phyloP scores from a whole-genome alignment of 2,888 invertebrate species.

The Corythucha ciliata region DNA sequence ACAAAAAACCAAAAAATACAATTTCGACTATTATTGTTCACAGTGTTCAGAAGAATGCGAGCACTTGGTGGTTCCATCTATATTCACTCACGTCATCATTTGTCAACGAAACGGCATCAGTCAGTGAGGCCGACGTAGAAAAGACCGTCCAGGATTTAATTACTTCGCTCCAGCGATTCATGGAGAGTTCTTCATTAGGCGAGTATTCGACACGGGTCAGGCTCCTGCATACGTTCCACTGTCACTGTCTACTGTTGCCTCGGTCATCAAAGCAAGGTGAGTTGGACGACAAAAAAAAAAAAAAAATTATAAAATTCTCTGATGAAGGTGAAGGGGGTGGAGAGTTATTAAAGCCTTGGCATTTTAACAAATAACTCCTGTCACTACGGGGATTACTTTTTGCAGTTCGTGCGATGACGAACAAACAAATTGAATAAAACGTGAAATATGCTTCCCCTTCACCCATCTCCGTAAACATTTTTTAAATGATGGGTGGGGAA shows the following conservation, averaged over 20 bases:
- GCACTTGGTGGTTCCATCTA: constrained; percentile 86
- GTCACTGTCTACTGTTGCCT: constrained; percentile 45
- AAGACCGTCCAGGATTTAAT: constrained; percentile 43
- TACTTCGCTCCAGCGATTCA: constrained; percentile 63
- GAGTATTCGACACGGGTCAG: constrained; percentile 72
- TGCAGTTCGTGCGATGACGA: no score
- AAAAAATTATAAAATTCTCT: no score
- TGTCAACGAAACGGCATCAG: constrained; percentile 39
- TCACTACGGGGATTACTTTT: no score
- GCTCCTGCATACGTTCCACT: constrained; percentile 70
- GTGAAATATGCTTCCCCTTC: no score
- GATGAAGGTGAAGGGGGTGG: no score
- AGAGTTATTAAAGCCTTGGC: no score
- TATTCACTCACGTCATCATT: constrained; percentile 62
- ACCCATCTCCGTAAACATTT: no score
- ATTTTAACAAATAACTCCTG: no score
- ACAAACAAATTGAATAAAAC: no score
- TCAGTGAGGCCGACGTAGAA: constrained; percentile 28
- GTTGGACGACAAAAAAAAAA: no score
- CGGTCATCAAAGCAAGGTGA: constrained; percentile 20
- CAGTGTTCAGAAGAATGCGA: constrained; percentile 57
- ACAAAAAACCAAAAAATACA: not conserved
- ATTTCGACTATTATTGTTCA: constrained; percentile 31
- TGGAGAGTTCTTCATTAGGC: constrained; percentile 72
- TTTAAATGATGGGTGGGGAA: no score